Conservation (phyloP, 2,888 invertebrate genomes). For the Ichneumoninae sp. region DNA sequence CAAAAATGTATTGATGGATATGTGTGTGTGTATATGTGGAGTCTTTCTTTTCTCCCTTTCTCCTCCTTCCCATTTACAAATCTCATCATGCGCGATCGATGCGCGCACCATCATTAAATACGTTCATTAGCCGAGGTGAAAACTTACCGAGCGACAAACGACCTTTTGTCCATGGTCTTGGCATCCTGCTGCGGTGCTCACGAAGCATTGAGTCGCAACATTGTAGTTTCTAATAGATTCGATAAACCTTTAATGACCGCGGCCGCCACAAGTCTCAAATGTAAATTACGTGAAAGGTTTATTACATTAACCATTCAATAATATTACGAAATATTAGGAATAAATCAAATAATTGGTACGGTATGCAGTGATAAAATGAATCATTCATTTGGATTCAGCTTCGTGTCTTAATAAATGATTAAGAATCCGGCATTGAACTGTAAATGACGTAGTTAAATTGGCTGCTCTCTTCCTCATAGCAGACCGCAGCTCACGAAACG, state of each 20-base stretch:
- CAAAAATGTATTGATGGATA: neutral
- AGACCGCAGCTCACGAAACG: neutral
- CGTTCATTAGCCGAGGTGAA: slow-evolving; percentile 59
- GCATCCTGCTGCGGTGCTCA: slow-evolving; percentile 14
- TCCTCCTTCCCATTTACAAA: slow-evolving; percentile 51
- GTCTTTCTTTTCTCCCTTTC: slow-evolving; percentile 31
- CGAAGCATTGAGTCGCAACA: slow-evolving; percentile 29
- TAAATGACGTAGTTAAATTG: neutral
- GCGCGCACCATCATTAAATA: slow-evolving; percentile 52
- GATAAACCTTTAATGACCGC: slow-evolving; percentile 29
- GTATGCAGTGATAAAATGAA: neutral
- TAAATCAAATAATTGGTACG: neutral
- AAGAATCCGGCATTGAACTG: neutral
- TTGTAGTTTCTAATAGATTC: slow-evolving; percentile 38
- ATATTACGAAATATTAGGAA: neutral
- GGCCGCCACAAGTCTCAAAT: neutral
- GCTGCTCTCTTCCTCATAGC: neutral
- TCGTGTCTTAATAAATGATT: neutral
- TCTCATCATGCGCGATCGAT: slow-evolving; percentile 45
- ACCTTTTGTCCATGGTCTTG: slow-evolving; percentile 51
- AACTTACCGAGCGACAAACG: slow-evolving; percentile 48
- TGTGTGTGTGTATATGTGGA: neutral
- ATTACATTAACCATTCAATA: neutral
- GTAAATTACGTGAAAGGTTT: slow-evolving; percentile 4
- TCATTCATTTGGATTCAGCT: neutral